Evolutionary conservation across 2,888 invertebrate species (phyloP).

Genomic region (Epiblema foenella): DNA sequence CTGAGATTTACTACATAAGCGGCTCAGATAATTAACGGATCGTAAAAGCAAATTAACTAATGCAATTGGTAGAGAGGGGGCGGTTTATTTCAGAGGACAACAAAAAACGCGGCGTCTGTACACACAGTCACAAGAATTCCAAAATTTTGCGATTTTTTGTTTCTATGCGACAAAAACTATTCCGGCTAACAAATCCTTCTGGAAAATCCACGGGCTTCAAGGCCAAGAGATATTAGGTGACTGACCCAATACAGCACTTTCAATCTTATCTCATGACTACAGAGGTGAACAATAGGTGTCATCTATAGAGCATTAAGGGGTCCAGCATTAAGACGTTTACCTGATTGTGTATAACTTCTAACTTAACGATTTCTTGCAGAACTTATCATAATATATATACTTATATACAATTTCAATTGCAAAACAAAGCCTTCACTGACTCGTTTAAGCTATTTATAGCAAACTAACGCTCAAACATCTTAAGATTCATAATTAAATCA

Average conservation of each 20-base stretch:
- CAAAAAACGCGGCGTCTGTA: slow-evolving; percentile 23
- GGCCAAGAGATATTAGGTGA: background rate
- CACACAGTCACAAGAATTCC: slow-evolving; percentile 14
- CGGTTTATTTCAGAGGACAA: background rate
- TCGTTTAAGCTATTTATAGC: no score
- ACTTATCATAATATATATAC: no score
- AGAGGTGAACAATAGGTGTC: no score
- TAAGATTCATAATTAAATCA: no score
- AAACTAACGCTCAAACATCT: background rate
- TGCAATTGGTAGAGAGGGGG: slow-evolving; percentile 6
- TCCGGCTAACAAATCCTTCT: slow-evolving; percentile 7
- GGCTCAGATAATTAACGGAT: slow-evolving; percentile 25
- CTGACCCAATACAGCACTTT: no score
- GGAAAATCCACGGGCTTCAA: slow-evolving; percentile 2
- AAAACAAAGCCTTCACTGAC: no score
- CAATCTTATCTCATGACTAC: no score
- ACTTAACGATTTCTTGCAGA: no score
- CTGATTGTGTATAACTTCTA: no score
- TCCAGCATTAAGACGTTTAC: no score
- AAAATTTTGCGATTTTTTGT: slow-evolving; percentile 23
- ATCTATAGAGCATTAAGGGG: no score
- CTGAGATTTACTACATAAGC: slow-evolving; percentile 32
- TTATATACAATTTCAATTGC: no score
- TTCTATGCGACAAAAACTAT: slow-evolving; percentile 23
- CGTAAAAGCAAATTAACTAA: slow-evolving; percentile 21